phyloP scores from a whole-genome alignment of 2,888 invertebrate species.

The Ophion slaviceki region DNA sequence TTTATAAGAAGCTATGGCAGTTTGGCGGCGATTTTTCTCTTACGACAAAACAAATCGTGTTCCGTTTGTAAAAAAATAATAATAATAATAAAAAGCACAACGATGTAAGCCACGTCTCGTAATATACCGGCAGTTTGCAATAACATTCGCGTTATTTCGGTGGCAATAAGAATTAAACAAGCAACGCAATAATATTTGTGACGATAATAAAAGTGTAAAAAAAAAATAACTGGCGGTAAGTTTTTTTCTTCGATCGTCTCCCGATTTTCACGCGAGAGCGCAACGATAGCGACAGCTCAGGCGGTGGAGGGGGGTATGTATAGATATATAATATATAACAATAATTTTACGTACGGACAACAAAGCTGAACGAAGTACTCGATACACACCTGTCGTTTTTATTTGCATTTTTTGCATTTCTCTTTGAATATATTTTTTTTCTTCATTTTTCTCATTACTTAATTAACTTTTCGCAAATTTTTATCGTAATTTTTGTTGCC shows the following conservation, averaged over 20 bases:
- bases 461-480: constrained; percentile 11
- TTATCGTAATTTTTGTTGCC: constrained; percentile 7
- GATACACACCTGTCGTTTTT: constrained; percentile 36
- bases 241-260: constrained; percentile 15
- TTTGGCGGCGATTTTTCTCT: constrained; percentile 2
- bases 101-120: constrained; percentile 22
- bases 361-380: constrained; percentile 62
- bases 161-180: constrained; percentile 13
- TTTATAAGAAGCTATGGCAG: constrained; percentile 45
- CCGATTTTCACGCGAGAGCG: constrained; percentile 55
- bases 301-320: constrained; percentile 8
- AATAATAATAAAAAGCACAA: constrained; percentile 4
- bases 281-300: constrained; percentile 19
- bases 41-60: background rate
- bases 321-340: constrained; percentile 44
- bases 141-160: constrained; percentile 27
- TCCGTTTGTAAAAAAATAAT: background rate
- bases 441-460: constrained; percentile 7
- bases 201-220: background rate
- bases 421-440: background rate
- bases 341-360: constrained; percentile 38
- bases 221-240: constrained; percentile 34
- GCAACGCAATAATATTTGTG: background rate
- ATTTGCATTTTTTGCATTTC: constrained; percentile 6
- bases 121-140: constrained; percentile 40